These are phyloP conservation scores for Lytechinus pictus DNA, from an alignment of 35 echinoderm and acorn worm species.

Conservation along the genomic window DNA sequence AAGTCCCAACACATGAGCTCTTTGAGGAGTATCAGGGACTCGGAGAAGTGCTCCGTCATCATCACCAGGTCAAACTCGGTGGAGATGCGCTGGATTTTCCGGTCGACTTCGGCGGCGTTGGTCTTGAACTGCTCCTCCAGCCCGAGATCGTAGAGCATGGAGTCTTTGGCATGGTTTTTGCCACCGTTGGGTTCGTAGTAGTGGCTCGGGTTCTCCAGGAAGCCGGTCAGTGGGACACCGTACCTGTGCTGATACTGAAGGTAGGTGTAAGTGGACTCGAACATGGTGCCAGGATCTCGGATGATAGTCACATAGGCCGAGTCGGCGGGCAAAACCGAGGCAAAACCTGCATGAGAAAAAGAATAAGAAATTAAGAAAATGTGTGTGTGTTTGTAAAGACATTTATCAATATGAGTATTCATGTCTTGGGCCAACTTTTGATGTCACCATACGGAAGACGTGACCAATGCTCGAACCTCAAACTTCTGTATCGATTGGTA, in stretches of 20 bases:
- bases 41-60: conserved; percentile 64
- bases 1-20: conserved; percentile 66
- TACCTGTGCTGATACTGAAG: conserved; percentile 6
- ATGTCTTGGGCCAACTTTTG: too few relatives aligned
- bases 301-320: conserved; percentile 59
- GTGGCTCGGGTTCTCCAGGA: conserved; percentile 47
- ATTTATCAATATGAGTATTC: too few relatives aligned
- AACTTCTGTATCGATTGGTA: too few relatives aligned
- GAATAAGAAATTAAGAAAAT: background rate
- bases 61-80: conserved; percentile 52
- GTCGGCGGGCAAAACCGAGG: conserved; percentile 49
- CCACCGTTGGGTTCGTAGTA: background rate
- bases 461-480: too few relatives aligned
- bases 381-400: too few relatives aligned
- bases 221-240: conserved; percentile 13
- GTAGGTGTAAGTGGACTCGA: conserved; percentile 62
- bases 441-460: too few relatives aligned
- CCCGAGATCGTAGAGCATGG: conserved; percentile 71
- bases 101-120: background rate
- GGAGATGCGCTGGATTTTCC: background rate
- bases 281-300: conserved; percentile 66
- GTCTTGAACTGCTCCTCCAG: conserved; percentile 4
- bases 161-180: conserved; percentile 48
- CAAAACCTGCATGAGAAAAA: conserved; percentile 35
- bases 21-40: conserved; percentile 62